Percentiles rank a stretch among this genome's conserved stretches.
These are phyloP conservation scores for Ichneumoninae sp. DNA, from an alignment of 2,888 invertebrate species.

Conservation along the genomic window DNA sequence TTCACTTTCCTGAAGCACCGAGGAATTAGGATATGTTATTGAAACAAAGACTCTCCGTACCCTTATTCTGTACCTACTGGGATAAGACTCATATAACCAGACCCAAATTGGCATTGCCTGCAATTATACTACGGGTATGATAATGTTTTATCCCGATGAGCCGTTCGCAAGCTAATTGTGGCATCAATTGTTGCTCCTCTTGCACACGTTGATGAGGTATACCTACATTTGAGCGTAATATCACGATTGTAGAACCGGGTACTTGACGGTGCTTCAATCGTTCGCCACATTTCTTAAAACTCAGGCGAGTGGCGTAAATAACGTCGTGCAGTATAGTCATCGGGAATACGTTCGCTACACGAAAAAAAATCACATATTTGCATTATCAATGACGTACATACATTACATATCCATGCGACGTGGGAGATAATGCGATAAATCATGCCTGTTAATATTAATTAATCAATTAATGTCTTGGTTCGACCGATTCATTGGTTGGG, in stretches of 20 bases:
- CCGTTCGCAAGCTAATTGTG: slow-evolving; percentile 16
- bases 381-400: background rate
- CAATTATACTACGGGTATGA: background rate
- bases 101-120: background rate
- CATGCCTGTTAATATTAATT: too few species aligned
- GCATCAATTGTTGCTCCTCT: slow-evolving; percentile 21
- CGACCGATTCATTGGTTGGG: too few species aligned
- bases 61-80: background rate
- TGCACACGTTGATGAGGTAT: background rate
- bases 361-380: background rate
- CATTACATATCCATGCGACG: background rate
- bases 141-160: too few species aligned
- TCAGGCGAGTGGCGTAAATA: background rate
- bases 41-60: background rate
- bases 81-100: background rate
- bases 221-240: too few species aligned
- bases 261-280: background rate
- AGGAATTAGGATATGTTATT: background rate
- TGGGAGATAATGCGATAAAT: too few species aligned
- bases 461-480: too few species aligned
- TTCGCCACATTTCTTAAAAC: background rate
- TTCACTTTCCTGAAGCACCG: background rate
- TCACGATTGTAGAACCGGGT: background rate
- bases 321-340: background rate
- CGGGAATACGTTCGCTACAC: background rate